Percentiles rank a stretch among this genome's conserved stretches.
phyloP scores from a whole-genome alignment of 2,113 vertebrate genomes.

The Camelus bactrianus region DNA sequence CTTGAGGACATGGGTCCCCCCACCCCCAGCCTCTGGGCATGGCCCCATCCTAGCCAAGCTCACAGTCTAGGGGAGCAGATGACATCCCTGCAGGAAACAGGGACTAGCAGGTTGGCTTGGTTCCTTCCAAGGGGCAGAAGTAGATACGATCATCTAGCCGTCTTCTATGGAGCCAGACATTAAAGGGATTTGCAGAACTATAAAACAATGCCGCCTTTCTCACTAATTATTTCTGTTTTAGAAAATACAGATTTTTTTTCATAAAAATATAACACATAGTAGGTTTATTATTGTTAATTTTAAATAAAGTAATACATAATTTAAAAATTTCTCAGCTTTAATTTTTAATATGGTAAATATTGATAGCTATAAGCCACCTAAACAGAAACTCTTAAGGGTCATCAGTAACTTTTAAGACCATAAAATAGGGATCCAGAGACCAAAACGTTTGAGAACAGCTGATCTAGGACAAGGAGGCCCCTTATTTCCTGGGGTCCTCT shows the following conservation, averaged over 20 bases:
- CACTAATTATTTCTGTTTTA: not conserved
- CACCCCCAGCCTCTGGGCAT: not conserved
- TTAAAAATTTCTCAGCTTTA: not conserved
- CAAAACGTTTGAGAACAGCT: not conserved
- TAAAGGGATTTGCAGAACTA: not conserved
- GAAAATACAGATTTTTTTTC: not conserved
- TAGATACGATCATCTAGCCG: not conserved
- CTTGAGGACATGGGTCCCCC: fast-evolving
- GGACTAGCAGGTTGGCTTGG: not conserved
- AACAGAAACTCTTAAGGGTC: not conserved
- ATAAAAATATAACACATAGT: not conserved
- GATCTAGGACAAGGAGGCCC: not conserved
- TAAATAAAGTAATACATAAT: not conserved
- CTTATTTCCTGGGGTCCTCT: not conserved
- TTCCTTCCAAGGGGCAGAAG: not conserved
- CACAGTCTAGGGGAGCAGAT: not conserved
- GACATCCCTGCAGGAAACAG: not conserved
- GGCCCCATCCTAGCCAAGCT: not conserved
- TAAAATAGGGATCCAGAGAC: not conserved
- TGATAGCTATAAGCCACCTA: not conserved
- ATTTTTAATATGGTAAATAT: not conserved
- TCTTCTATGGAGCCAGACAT: not conserved
- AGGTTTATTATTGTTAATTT: not conserved
- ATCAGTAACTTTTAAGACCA: not conserved
- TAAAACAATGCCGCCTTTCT: not conserved